phyloP scores from a whole-genome alignment of 2,797 vertebrate genomes.

The Enteromius paludinosus region DNA sequence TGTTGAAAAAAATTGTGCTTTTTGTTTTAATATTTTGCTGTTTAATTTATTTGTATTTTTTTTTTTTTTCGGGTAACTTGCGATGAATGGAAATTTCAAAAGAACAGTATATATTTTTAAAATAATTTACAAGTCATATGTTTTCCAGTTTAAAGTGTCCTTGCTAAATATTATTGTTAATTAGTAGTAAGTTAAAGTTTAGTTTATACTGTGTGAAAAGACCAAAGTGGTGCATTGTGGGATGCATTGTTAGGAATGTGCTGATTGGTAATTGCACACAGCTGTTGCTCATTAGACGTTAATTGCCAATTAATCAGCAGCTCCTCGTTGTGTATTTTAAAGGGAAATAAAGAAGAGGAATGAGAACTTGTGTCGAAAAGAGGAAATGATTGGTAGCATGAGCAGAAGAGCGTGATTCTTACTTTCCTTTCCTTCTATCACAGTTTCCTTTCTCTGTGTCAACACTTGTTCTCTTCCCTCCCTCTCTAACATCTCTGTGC shows the following conservation, averaged over 20 bases:
- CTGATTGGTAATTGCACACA: slow-evolving; percentile 80
- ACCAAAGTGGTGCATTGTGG: slow-evolving; percentile 21
- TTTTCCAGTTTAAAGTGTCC: background rate
- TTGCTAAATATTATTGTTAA: background rate
- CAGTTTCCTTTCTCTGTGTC: slow-evolving; percentile 51
- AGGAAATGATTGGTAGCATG: slow-evolving; percentile 66
- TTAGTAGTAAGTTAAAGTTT: background rate
- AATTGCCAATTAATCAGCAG: slow-evolving; percentile 83
- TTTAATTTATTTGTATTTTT: too few species aligned
- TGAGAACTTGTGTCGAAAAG: slow-evolving; percentile 42
- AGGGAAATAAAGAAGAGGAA: slow-evolving; percentile 49
- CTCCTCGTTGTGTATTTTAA: slow-evolving; percentile 67
- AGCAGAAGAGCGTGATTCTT: slow-evolving; percentile 59
- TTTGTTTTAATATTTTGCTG: too few species aligned
- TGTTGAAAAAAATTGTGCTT: background rate
- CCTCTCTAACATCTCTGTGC: slow-evolving; percentile 56
- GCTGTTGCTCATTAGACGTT: slow-evolving; percentile 82
- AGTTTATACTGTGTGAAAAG: background rate
- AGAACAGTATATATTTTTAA: background rate
- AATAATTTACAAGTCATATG: background rate
- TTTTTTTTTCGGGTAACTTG: too few species aligned
- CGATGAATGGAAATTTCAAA: background rate
- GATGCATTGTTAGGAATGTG: slow-evolving; percentile 50
- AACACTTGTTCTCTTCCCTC: slow-evolving; percentile 17
- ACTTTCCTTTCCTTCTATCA: slow-evolving; percentile 44